Evolutionary conservation across 2,888 invertebrate genomes (phyloP), one percentile per base, ranked within the genome.

Genomic region (Sericinus montela): DNA sequence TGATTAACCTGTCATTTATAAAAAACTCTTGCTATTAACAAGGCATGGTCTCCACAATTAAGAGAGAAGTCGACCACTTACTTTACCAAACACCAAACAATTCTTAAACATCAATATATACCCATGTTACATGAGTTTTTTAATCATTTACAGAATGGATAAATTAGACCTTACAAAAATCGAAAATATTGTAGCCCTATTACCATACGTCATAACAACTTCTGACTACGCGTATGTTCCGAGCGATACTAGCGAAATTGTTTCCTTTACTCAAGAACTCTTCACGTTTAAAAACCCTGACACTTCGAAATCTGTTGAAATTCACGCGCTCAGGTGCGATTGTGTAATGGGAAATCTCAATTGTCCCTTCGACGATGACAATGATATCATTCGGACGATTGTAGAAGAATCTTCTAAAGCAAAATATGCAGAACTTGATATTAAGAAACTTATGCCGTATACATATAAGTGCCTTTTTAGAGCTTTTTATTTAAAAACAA

Each of bases 311-410:
- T 19, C 34, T 0, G 40, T 66, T 1, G 62, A 63, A 23, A 34
- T 55, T 5, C 60, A 36, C 54, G 80, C 75, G 1, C 38, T 75
- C 6, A 59, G 72, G 0, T 58, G 65, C 53, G 69, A 69, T 46
- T 66, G 69, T 39, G 64, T 79, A 2, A 56, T 54, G 34, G 60
- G 63, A 0, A 57, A 59, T 11, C 60, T 85, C 2, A 71, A 61
- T 62, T 79, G 81, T 23, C 71, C 75, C 0, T 61, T 73, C 50
- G 69, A 60, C 6, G 70, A 71, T 41, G 67, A 67, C 51, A 60
- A 66, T 39, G 62, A 65, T 0, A 36, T 55, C 23, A 59, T 68
- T 0, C 13, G 10, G n/a, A 53, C 55, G 16, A 34, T 41, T 0
- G 56, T 77, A 1, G 53, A 64, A 0, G 38, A 49, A 0, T 59